These are phyloP conservation scores for Orchestes rusci DNA, from an alignment of 2,888 invertebrate species.

Conservation along the genomic window DNA sequence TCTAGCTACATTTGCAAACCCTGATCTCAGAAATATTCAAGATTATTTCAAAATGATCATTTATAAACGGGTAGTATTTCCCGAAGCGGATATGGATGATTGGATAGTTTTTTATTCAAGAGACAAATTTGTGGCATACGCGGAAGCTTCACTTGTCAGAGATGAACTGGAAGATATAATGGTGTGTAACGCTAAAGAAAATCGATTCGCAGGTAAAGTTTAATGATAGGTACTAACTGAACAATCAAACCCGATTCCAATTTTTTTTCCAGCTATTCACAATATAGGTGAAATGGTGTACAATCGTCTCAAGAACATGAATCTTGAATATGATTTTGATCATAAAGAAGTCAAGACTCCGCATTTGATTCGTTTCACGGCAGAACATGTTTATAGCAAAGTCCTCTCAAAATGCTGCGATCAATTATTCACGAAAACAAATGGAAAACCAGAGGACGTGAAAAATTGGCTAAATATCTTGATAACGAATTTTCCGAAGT, in stretches of 20 bases:
- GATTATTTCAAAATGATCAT: slow-evolving; percentile 30
- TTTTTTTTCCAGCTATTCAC: slow-evolving; percentile 13
- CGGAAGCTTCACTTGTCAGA: slow-evolving; percentile 9
- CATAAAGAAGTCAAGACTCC: slow-evolving; percentile 23
- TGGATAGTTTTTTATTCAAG: slow-evolving; percentile 31
- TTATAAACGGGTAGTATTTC: slow-evolving; percentile 29
- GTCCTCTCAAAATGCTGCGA: slow-evolving; percentile 27
- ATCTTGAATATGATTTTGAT: slow-evolving; percentile 6
- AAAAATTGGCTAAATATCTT: slow-evolving; percentile 32
- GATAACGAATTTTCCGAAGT: slow-evolving; percentile 26
- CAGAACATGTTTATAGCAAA: slow-evolving; percentile 27
- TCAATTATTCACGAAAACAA: slow-evolving; percentile 23
- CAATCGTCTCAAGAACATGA: not conserved
- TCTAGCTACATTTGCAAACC: slow-evolving; percentile 34
- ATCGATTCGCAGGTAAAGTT: slow-evolving; percentile 6
- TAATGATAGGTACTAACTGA: not conserved
- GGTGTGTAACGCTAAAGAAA: not conserved
- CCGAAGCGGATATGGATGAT: slow-evolving; percentile 28
- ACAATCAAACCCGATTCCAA: not conserved
- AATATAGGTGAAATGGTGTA: slow-evolving; percentile 7
- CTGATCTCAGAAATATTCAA: slow-evolving; percentile 27
- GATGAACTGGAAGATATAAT: slow-evolving; percentile 5
- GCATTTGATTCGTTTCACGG: slow-evolving; percentile 33
- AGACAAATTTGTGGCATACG: slow-evolving; percentile 32
- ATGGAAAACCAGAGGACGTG: slow-evolving; percentile 26